Conservation (phyloP, 2,888 invertebrate genomes). For the Archips crataeganus region DNA sequence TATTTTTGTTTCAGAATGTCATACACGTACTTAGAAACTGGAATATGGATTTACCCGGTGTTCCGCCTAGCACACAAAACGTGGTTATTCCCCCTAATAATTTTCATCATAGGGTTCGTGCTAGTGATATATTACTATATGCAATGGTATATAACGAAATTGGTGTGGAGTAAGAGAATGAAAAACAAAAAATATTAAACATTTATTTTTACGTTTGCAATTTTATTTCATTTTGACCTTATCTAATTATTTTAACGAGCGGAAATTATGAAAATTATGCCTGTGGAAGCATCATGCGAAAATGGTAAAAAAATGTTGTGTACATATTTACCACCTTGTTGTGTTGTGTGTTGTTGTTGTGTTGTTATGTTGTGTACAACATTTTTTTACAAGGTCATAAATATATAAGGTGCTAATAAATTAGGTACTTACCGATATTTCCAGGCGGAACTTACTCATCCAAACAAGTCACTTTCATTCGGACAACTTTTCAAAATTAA, state of each 20-base stretch:
- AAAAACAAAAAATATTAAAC: slow-evolving; percentile 37
- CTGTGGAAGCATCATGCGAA: no score
- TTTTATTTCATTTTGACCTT: neutral
- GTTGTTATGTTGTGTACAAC: no score
- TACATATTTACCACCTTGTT: no score
- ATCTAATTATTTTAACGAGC: neutral
- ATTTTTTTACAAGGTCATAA: no score
- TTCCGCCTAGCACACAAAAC: slow-evolving; percentile 59
- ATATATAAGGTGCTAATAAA: no score
- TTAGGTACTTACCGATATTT: no score
- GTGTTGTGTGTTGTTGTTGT: no score
- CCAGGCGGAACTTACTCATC: no score
- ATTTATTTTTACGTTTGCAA: slow-evolving; percentile 25
- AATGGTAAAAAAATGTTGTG: no score
- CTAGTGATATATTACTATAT: slow-evolving; percentile 55
- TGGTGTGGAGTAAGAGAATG: slow-evolving; percentile 50
- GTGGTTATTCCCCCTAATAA: slow-evolving; percentile 56
- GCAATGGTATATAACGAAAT: slow-evolving; percentile 63
- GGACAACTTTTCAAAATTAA: no score
- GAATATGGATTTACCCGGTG: slow-evolving; percentile 71
- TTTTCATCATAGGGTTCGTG: slow-evolving; percentile 44
- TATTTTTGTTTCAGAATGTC: slow-evolving; percentile 63
- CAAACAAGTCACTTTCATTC: no score
- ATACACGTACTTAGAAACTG: slow-evolving; percentile 65
- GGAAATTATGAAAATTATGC: no score